Evolutionary conservation across 2,888 invertebrate species (phyloP).

Genomic region (Hipparchia sbordonii): DNA sequence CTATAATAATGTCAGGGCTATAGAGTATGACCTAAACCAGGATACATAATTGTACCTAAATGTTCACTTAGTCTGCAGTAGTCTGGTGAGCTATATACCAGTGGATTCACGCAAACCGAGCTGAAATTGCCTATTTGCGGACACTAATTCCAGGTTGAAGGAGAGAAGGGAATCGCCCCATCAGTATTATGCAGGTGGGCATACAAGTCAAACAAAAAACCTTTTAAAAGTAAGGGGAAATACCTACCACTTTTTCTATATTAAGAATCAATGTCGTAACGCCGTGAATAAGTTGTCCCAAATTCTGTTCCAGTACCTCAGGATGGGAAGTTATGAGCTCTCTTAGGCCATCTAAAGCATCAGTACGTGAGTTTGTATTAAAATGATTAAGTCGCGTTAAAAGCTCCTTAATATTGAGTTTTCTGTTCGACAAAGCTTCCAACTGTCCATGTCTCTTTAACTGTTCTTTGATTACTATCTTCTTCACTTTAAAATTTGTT

Average conservation of each 20-base stretch:
- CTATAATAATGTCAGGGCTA: too few relatives aligned
- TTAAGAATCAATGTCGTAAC: conserved; percentile 88
- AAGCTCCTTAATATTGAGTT: conserved; percentile 88
- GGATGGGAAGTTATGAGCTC: conserved; percentile 73
- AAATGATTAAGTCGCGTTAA: conserved; percentile 88
- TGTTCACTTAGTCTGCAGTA: too few relatives aligned
- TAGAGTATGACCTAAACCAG: background rate
- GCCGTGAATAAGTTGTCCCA: conserved; percentile 87
- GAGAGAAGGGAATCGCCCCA: too few relatives aligned
- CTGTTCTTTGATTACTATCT: conserved; percentile 92
- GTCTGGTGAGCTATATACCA: too few relatives aligned
- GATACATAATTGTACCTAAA: too few relatives aligned
- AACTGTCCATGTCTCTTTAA: conserved; percentile 78
- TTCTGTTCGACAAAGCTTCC: conserved; percentile 85
- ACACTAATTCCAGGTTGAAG: too few relatives aligned
- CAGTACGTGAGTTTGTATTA: conserved; percentile 86
- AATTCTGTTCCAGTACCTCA: conserved; percentile 77
- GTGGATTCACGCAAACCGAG: too few relatives aligned
- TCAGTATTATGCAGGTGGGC: background rate
- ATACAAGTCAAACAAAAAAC: background rate
- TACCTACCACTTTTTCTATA: conserved; percentile 83
- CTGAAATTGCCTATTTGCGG: too few relatives aligned
- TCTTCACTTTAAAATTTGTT: conserved; percentile 93
- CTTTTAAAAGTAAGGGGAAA: background rate
- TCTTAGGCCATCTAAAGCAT: conserved; percentile 84